A percentile compares a stretch with the other conserved stretches of the same genome.
phyloP scores from a whole-genome alignment of 2,113 vertebrate genomes.

The Brachypteracias leptosomus region DNA sequence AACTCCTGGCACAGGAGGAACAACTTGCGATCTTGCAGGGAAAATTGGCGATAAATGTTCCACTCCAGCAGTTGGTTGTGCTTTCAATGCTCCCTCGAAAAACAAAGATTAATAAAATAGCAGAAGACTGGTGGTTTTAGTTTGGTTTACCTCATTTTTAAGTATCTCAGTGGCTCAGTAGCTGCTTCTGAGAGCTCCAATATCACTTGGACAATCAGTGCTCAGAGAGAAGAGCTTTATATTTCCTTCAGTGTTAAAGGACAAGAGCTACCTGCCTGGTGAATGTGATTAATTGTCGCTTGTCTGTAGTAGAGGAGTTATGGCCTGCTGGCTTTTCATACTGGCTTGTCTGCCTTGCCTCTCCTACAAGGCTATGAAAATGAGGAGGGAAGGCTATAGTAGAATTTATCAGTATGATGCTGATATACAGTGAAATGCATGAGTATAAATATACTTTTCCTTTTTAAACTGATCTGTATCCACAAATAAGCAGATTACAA shows the following conservation, averaged over 20 bases:
- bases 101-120: not conserved
- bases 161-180: not conserved
- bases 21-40: not conserved
- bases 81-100: not conserved
- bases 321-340: conserved; percentile 32
- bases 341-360: conserved; percentile 15
- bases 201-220: conserved; percentile 10
- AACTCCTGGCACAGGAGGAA: not conserved
- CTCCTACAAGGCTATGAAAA: not conserved
- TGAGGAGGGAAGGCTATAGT: not conserved
- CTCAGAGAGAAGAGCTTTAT: not conserved
- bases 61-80: not conserved
- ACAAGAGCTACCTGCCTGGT: conserved; percentile 42
- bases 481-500: conserved; percentile 8
- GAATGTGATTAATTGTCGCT: conserved; percentile 40
- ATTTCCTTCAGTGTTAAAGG: conserved; percentile 36
- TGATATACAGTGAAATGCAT: not conserved
- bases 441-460: not conserved
- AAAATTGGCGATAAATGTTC: not conserved
- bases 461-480: not conserved
- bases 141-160: not conserved
- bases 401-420: not conserved
- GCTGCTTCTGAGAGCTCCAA: not conserved
- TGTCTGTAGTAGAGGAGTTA: conserved; percentile 41
- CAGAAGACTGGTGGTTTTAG: not conserved